Percentiles rank a stretch among this genome's conserved stretches.
phyloP scores from a whole-genome alignment of 2,888 invertebrate species.

The Cecidostiba fungosa region DNA sequence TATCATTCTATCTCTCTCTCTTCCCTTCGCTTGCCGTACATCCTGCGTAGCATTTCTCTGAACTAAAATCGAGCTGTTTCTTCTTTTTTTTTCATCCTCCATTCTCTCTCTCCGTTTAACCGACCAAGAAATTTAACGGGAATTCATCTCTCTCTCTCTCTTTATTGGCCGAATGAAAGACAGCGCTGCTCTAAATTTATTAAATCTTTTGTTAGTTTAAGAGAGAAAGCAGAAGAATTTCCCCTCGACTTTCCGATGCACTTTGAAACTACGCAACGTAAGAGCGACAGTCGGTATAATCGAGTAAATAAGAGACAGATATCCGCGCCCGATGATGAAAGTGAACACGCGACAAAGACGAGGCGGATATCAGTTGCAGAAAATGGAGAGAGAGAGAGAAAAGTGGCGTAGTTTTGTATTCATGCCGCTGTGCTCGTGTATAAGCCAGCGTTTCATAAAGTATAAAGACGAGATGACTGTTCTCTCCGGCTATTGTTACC shows the following conservation, averaged over 20 bases:
- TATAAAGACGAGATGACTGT: not conserved
- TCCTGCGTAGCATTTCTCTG: not conserved
- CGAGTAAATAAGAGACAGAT: constrained; percentile 11
- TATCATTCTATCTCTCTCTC: constrained; percentile 19
- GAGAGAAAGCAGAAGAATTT: not conserved
- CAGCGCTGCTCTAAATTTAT: constrained; percentile 23
- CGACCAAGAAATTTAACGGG: not conserved
- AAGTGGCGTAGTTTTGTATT: not conserved
- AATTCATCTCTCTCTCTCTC: constrained; percentile 7
- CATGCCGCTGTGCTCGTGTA: not conserved
- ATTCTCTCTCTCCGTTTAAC: not conserved
- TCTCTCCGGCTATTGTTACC: not conserved
- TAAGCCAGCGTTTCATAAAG: not conserved
- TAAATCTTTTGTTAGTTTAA: constrained; percentile 23
- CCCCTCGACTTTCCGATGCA: not conserved
- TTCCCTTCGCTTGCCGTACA: not conserved
- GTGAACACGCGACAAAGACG: not conserved
- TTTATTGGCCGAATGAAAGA: constrained; percentile 20
- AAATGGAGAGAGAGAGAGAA: not conserved
- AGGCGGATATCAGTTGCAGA: not conserved
- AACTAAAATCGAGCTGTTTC: not conserved
- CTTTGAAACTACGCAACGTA: not conserved
- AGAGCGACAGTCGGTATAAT: not conserved
- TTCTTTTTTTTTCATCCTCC: not conserved
- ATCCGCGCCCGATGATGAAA: not conserved